Evolutionary conservation across 2,797 vertebrate species (phyloP), one percentile per base, ranked within the genome.

Genomic region (Hapalemur alaotrensis): DNA sequence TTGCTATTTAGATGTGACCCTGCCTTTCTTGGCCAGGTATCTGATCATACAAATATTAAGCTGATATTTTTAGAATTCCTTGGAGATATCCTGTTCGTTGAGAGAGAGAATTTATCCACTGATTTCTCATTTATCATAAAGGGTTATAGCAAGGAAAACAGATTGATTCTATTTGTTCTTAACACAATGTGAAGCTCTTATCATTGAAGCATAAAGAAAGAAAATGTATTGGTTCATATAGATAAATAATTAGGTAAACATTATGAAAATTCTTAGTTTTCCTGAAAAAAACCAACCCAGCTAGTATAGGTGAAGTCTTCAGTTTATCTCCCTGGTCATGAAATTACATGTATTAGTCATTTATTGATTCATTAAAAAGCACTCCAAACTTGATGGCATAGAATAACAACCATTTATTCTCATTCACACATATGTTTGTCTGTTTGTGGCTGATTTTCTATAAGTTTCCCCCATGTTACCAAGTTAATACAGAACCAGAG

Each of bases 151-250:
- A 63, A 25, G 22, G 73, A 43, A 93, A 94, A 63, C 17, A 85
- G 12, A 79, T 43, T 18, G 48, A 91, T 67, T 76, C 43, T 35
- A 89, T 89, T 82, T 91, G 13, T 92, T 84, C 48, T 70, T 38
- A 65, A 61, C 20, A 61, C 25, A 59, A 10, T 32, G 28, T 57
- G 38, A 15, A 78, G 14, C 25, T 89, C 18, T 93, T 91, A 28
- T 54, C 67, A 73, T 2, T 63, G 85, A 95, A 85, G 63, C 61
- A 82, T 50, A 14, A 88, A 94, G 23, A 78, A 78, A 89, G 65
- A 85, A 88, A 93, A 81, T 43, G 2, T 30, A 85, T 78, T 54
- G 18, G 30, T 89, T 95, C 48, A 54, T 57, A 43, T 30, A 72
- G n/a, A 38, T 81, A 91, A 83, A 83, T 83, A 88, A 59, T 85